Evolutionary conservation across 2,888 invertebrate species (phyloP), one percentile per base, ranked within the genome.

Genomic region (Hydrotaea diabolus): DNA sequence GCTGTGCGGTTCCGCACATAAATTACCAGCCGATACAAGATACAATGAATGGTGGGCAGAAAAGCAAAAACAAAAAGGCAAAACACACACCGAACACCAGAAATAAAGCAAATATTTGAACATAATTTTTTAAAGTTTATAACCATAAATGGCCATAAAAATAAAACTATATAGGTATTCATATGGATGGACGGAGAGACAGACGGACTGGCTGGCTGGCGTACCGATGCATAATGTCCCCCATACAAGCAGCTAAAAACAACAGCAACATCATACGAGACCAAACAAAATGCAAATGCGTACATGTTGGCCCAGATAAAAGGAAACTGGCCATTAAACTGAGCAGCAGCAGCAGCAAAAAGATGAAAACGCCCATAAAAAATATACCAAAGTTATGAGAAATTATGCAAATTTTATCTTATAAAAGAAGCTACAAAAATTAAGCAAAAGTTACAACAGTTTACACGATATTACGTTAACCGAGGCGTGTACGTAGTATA

Each of bases 91-190:
- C 21, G 55, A 55, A 21, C 55, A 11, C 11, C 15, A 55, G 55
- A 55, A 55, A 55, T 55, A 55, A 55, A 55, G 9, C 21, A 55
- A 55, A 55, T 55, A 55, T 55, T 55, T 55, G 55, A 9, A 21
- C n/a, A 55, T 11, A 5, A 55, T 55, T 55, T 55, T n/a, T 55
- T 49, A 49, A 55, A 55, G 55, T 55, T 55, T 55, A 55, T 55
- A 55, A 21, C 21, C 55, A 55, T 19, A 55, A 55, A 55, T 9
- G 55, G 21, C 13, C 55, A 55, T 55, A 55, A 55, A 55, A n/a
- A n/a, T n/a, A n/a, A 53, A 53, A 53, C 53, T 53, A 53, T 19
- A 53, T 53, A 19, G 53, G n/a, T n/a, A n/a, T n/a, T n/a, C n/a
- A 53, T 31, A 31, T 4, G 31, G 7, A 31, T 4, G 31, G 31